Evolutionary conservation across 2,797 vertebrate species (phyloP), one percentile per base, ranked within the genome.

Genomic region (Centropyge bicolor): DNA sequence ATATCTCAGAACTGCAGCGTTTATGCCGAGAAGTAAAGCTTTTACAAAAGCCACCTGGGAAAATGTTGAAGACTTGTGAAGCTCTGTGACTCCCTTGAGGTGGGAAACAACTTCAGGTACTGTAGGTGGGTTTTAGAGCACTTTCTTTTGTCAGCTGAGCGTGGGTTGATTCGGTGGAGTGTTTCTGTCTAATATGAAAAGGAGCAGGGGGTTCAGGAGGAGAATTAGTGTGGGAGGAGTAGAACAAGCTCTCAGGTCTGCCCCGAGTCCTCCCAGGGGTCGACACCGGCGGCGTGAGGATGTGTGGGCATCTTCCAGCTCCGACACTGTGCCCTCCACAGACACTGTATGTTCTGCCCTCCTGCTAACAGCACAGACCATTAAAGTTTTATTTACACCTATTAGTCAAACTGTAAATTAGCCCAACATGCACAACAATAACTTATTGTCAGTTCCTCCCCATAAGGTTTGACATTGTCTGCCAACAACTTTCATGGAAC

Each of bases 181-280:
- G 67, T 79, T 85, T 80, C 52, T 71, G 67, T 76, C 75, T 78
- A 83, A 78, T 81, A 70, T 69, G 31, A 81, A 75, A 85, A 77
- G 63, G 70, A 71, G 74, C 72, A 60, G 24, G 1, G 54, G 69
- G 56, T 35, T 69, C 14, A 45, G 19, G 36, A 83, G 75, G 67
- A 80, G 45, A 79, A 80, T 76, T 63, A 57, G 56, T 56, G 81
- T 84, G 36, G 83, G 74, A 54, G 66, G 60, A 57, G 66, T 27
- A 57, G 41, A 74, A 70, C 19, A 51, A 70, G 70, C 56, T 57
- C 77, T 75, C 57, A 51, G 69, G 69, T 82, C 22, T 66, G 35
- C 19, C 27, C 65, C 40, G 59, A 51, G 64, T 5, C 41, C 56
- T 71, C 51, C 8, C 19, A 8, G n/a, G 17, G 31, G 31, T 43